Conservation (phyloP, 2,113 vertebrate genomes). For the Larimichthys polyactis region DNA sequence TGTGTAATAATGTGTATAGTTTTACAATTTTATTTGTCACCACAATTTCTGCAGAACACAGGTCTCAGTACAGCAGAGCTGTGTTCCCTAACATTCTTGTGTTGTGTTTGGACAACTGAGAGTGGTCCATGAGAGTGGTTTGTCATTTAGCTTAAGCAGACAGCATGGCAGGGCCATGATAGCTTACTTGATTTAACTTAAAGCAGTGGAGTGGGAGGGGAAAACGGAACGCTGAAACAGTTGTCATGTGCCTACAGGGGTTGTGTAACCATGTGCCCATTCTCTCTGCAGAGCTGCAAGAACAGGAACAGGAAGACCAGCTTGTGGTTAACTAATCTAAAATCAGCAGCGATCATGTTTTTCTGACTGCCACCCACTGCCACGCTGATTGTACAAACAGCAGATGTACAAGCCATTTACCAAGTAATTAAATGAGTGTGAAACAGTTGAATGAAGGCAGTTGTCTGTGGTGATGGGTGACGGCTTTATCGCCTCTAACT, state of each 20-base stretch:
- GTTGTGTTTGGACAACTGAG: no score
- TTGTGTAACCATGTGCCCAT: background rate
- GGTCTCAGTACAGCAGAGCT: no score
- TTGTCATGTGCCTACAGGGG: constrained; percentile 31
- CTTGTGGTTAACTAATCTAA: constrained; percentile 36
- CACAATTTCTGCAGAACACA: no score
- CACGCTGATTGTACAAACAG: constrained; percentile 12
- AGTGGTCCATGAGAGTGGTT: no score
- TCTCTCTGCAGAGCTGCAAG: constrained; percentile 36
- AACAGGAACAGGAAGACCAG: constrained; percentile 65
- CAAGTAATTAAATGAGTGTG: background rate
- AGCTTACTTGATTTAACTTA: background rate
- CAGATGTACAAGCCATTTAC: background rate
- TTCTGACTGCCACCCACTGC: background rate
- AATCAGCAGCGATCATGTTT: background rate
- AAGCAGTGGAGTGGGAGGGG: background rate
- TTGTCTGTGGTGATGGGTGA: background rate
- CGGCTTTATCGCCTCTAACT: background rate
- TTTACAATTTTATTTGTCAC: no score
- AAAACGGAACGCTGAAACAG: background rate
- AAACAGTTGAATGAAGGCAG: background rate
- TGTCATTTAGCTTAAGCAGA: no score
- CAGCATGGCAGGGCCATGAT: no score
- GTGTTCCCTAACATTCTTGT: no score
- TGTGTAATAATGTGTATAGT: no score